These are phyloP conservation scores for Cremastobaeus sp. DNA, from an alignment of 2,888 invertebrate genomes.

Conservation along the genomic window DNA sequence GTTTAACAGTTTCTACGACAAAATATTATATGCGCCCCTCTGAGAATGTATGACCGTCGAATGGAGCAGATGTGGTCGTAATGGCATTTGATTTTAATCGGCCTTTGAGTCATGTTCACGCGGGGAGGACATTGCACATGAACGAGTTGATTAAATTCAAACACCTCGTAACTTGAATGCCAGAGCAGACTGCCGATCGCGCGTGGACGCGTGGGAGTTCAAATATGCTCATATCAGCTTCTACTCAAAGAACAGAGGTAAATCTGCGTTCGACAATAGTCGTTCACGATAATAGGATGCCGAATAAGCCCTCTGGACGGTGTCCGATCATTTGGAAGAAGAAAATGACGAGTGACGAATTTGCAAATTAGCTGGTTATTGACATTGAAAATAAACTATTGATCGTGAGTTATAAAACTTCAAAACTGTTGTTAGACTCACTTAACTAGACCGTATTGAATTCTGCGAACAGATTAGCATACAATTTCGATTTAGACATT, in stretches of 20 bases:
- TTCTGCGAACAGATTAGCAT: too few species aligned
- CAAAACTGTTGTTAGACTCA: too few species aligned
- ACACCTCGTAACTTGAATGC: slow-evolving; percentile 76
- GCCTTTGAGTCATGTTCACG: slow-evolving; percentile 69
- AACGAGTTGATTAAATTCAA: slow-evolving; percentile 78
- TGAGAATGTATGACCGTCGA: slow-evolving; percentile 26
- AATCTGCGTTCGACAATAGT: slow-evolving; percentile 73
- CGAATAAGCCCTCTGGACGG: slow-evolving; percentile 63
- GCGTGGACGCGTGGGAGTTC: slow-evolving; percentile 69
- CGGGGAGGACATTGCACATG: slow-evolving; percentile 72
- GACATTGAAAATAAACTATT: neutral
- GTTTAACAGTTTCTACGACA: slow-evolving; percentile 47
- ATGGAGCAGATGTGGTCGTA: slow-evolving; percentile 61
- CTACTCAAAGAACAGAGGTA: slow-evolving; percentile 71
- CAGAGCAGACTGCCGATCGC: slow-evolving; percentile 67
- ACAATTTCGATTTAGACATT: too few species aligned
- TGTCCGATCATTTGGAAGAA: slow-evolving; percentile 69
- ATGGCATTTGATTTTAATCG: slow-evolving; percentile 76
- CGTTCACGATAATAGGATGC: slow-evolving; percentile 76
- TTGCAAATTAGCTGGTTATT: neutral
- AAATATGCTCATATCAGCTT: slow-evolving; percentile 77
- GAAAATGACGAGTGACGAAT: slow-evolving; percentile 64
- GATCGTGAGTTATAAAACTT: neutral
- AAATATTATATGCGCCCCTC: slow-evolving; percentile 43
- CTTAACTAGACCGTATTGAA: too few species aligned